Evolutionary conservation across 1,140 invertebrate species (phyloP).

Genomic region (Proales similis): DNA sequence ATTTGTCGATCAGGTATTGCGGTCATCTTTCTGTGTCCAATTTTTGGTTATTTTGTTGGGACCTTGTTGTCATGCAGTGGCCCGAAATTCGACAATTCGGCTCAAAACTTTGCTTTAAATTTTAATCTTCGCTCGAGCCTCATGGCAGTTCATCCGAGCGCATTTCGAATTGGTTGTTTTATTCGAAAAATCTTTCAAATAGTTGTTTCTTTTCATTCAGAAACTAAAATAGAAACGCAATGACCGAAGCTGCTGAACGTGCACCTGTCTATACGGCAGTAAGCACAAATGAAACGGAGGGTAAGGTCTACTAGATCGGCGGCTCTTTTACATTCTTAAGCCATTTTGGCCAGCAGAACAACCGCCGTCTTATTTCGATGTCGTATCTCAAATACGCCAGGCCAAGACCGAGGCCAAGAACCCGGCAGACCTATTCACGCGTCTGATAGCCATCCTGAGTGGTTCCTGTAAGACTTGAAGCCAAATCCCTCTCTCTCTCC

Average conservation of each 20-base stretch:
- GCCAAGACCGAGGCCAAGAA: slow-evolving; percentile 22
- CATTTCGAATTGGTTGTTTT: too few species aligned
- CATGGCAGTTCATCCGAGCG: too few species aligned
- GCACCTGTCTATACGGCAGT: slow-evolving; percentile 28
- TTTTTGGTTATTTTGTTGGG: too few species aligned
- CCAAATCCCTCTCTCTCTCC: neutral
- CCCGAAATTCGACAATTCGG: too few species aligned
- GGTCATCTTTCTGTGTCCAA: too few species aligned
- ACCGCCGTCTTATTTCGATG: slow-evolving; percentile 35
- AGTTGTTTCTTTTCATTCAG: neutral
- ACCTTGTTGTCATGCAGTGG: too few species aligned
- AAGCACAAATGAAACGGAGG: slow-evolving; percentile 18
- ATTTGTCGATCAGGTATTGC: too few species aligned
- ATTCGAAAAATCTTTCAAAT: slow-evolving; percentile 1
- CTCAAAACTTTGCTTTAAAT: too few species aligned
- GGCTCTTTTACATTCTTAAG: too few species aligned
- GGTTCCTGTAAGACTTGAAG: slow-evolving; percentile 19
- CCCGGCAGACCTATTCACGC: neutral
- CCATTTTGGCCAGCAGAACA: too few species aligned
- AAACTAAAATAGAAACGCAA: neutral
- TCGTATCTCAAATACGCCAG: slow-evolving; percentile 2
- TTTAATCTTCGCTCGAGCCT: too few species aligned
- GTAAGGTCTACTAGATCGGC: too few species aligned
- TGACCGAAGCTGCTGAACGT: slow-evolving; percentile 16
- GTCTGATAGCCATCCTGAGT: neutral